Evolutionary conservation across 1,140 invertebrate genomes (phyloP), one percentile per base, ranked within the genome.

Genomic region (Scaptomyza montana): DNA sequence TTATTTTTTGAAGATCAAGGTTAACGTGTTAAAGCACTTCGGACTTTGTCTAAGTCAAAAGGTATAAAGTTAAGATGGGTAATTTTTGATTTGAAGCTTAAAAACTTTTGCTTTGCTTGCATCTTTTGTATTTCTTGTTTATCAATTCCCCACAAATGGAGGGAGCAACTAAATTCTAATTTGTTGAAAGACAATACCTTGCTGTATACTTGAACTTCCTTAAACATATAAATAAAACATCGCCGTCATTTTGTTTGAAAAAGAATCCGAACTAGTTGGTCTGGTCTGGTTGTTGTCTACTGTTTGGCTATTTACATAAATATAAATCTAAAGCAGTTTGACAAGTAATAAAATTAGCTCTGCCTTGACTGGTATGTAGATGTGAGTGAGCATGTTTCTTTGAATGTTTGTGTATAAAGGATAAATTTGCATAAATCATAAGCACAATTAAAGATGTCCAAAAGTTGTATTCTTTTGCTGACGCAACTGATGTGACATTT

Each of bases 401-500:
- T 8, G 7, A 6, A 36, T 36, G 33, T 36, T 9, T 36, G 33
- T 36, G 33, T 9, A 77, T 86, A 80, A 74, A 79, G 84, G 76
- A 82, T 68, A 74, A 67, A 87, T 87, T 87, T 89, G 84, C 84
- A 87, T 87, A 87, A 87, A 87, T 87, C 84, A 87, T 89, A 87
- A 84, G 78, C 79, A 82, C 77, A 89, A 89, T 87, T 87, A 78
- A 86, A 80, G 39, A 82, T 78, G 75, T 77, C 61, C 66, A 66
- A 75, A 76, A 62, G 57, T 67, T 68, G 60, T 68, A 69, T 87
- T 87, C 69, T 77, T 72, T 25, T 69, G 71, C 76, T 87, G 79
- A 84, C 82, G 82, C 68, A 87, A 77, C 74, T 80, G 56, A 74
- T 69, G 56, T 65, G 71, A 81, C 82, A 87, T 86, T 87, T 81